Percentiles rank a stretch among this genome's conserved stretches.
These are phyloP conservation scores for Pelagia noctiluca DNA, from an alignment of 30 jellyfish, hydroid and myxozoan genomes.

Conservation along the genomic window DNA sequence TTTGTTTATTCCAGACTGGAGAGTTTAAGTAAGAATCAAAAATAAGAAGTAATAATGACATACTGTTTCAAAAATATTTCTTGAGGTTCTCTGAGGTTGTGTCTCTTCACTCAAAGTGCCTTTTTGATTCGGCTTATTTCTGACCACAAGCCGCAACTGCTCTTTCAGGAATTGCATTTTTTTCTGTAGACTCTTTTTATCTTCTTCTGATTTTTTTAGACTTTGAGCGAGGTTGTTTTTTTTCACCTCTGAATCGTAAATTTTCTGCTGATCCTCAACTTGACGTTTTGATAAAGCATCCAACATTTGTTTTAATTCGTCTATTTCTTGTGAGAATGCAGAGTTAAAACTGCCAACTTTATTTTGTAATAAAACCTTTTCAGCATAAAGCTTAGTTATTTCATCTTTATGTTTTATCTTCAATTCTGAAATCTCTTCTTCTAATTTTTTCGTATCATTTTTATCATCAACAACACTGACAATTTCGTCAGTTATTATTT, in stretches of 20 bases:
- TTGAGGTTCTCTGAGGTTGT: not conserved
- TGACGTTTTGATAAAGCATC: conserved; percentile 17
- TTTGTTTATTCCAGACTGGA: too few species aligned
- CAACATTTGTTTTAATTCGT: conserved; percentile 47
- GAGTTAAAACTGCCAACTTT: conserved; percentile 40
- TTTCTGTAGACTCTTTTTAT: conserved; percentile 34
- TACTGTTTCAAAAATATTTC: conserved; percentile 29
- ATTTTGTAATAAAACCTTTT: conserved; percentile 26
- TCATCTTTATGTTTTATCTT: conserved; percentile 45
- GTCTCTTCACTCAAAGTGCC: not conserved
- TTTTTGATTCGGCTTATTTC: conserved; percentile 9
- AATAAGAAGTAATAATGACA: too few species aligned
- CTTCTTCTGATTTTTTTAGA: conserved; percentile 33
- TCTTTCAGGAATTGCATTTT: conserved; percentile 23
- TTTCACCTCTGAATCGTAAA: conserved; percentile 15
- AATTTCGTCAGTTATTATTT: too few species aligned
- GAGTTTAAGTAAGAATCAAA: too few species aligned
- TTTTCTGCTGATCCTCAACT: conserved; percentile 29
- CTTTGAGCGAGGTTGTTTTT: conserved; percentile 26
- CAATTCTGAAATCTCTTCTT: conserved; percentile 36
- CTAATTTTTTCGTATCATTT: conserved; percentile 29
- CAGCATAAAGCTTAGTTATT: conserved; percentile 21
- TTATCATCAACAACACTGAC: too few species aligned
- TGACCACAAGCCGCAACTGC: conserved; percentile 34
- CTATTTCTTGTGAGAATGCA: conserved; percentile 55